Evolutionary conservation across 2,888 invertebrate genomes (phyloP).

Genomic region (Scaptomyza cyrtandrae): DNA sequence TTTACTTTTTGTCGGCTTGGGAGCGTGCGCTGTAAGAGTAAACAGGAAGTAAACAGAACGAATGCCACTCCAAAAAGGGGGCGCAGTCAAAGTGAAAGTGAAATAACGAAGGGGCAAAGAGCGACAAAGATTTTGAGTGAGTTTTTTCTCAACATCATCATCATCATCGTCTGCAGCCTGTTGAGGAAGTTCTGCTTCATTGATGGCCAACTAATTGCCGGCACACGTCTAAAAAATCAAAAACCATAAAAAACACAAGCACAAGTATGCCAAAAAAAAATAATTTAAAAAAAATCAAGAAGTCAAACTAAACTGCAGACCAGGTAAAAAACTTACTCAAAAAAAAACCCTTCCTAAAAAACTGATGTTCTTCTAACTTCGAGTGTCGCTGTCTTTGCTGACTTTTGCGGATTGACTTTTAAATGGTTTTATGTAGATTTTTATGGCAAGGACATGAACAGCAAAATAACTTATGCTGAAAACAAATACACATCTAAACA

Average conservation of each 20-base stretch:
- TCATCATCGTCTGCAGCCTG: constrained; percentile 28
- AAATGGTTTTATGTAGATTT: constrained; percentile 80
- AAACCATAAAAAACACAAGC: constrained; percentile 37
- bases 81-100: constrained; percentile 51
- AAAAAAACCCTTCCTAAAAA: constrained; percentile 60
- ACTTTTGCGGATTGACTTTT: constrained; percentile 81
- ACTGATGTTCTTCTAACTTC: constrained; percentile 17
- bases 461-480: constrained; percentile 53
- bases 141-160: constrained; percentile 20
- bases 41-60: constrained; percentile 72
- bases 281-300: not conserved
- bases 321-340: constrained; percentile 26
- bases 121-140: constrained; percentile 51
- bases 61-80: constrained; percentile 43
- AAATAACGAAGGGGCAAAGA: constrained; percentile 35
- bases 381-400: constrained; percentile 28
- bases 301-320: not conserved
- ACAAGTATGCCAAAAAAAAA: constrained; percentile 19
- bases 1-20: constrained; percentile 16
- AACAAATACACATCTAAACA: constrained; percentile 5
- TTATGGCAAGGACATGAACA: constrained; percentile 66
- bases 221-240: constrained; percentile 70
- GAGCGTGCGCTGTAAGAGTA: constrained; percentile 72
- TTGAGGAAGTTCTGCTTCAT: constrained; percentile 35
- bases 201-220: constrained; percentile 70